Percentiles rank a stretch among this genome's conserved stretches.
Conservation (phyloP, 2,797 vertebrate genomes). For the Coccyzus lansbergi region DNA sequence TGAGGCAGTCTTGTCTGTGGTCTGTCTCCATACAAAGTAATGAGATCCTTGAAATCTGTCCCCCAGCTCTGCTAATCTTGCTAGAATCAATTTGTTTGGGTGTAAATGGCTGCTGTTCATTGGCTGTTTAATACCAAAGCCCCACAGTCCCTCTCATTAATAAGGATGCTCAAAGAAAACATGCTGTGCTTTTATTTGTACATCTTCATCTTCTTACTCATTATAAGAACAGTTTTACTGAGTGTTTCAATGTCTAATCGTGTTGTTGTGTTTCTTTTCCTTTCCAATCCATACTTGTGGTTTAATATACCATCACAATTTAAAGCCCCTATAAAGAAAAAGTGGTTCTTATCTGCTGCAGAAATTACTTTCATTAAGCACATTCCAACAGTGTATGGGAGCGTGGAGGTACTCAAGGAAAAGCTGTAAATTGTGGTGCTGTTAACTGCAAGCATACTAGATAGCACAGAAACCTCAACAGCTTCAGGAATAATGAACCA, state of each 20-base stretch:
- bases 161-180: conserved; percentile 56
- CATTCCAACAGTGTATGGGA: conserved; percentile 18
- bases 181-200: conserved; percentile 65
- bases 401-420: conserved; percentile 58
- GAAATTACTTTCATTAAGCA: conserved; percentile 73
- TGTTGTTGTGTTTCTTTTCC: conserved; percentile 28
- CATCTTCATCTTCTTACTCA: conserved; percentile 66
- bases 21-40: conserved; percentile 18
- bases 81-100: neutral
- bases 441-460: conserved; percentile 52
- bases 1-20: neutral
- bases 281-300: conserved; percentile 37
- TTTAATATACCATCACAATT: conserved; percentile 74
- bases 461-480: conserved; percentile 24
- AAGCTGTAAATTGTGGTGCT: conserved; percentile 58
- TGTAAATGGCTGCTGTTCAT: conserved; percentile 40
- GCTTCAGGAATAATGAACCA: conserved; percentile 30
- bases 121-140: conserved; percentile 1
- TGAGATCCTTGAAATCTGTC: conserved; percentile 36
- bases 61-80: conserved; percentile 41
- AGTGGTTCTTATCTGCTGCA: conserved; percentile 55
- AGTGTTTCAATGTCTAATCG: conserved; percentile 57
- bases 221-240: conserved; percentile 65
- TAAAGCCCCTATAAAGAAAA: conserved; percentile 65
- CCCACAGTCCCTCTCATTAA: conserved; percentile 44